Conservation (phyloP, 2,113 vertebrate species). For the Phylloscopus whistleri region DNA sequence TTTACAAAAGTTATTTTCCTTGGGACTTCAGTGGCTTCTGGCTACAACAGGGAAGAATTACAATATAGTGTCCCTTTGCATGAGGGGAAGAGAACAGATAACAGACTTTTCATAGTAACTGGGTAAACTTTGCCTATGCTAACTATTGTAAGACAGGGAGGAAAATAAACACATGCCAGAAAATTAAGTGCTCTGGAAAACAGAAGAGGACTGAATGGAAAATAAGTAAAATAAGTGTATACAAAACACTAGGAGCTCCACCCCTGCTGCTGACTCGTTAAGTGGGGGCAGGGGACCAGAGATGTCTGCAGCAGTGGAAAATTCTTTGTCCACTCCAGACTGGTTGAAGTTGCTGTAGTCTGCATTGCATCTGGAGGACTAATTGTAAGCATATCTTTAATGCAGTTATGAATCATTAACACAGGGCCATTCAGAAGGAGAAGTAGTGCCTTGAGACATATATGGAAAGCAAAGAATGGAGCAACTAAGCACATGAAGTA, state of each 20-base stretch:
- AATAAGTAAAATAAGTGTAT: constrained; percentile 11
- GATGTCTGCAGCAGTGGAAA: neutral
- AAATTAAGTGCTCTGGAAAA: constrained; percentile 18
- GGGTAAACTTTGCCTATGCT: neutral
- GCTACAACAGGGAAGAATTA: neutral
- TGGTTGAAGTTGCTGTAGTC: neutral
- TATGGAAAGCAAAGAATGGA: neutral
- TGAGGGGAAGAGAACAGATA: neutral
- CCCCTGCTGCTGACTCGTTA: neutral
- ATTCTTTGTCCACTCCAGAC: neutral
- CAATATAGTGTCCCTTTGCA: neutral
- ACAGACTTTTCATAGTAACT: constrained; percentile 8
- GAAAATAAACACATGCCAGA: neutral
- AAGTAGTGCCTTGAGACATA: neutral
- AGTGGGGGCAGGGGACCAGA: neutral
- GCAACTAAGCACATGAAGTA: neutral
- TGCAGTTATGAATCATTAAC: constrained; percentile 9
- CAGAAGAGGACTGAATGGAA: constrained; percentile 8
- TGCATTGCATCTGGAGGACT: constrained; percentile 1
- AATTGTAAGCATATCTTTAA: constrained; percentile 21
- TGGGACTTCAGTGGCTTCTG: constrained; percentile 6
- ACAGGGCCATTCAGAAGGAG: neutral
- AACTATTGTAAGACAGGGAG: neutral
- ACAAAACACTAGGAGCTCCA: neutral
- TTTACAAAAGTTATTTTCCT: neutral